Base-by-base conservation (phyloP, 1,140 invertebrate species). In the Lucilia cuprina region DNA sequence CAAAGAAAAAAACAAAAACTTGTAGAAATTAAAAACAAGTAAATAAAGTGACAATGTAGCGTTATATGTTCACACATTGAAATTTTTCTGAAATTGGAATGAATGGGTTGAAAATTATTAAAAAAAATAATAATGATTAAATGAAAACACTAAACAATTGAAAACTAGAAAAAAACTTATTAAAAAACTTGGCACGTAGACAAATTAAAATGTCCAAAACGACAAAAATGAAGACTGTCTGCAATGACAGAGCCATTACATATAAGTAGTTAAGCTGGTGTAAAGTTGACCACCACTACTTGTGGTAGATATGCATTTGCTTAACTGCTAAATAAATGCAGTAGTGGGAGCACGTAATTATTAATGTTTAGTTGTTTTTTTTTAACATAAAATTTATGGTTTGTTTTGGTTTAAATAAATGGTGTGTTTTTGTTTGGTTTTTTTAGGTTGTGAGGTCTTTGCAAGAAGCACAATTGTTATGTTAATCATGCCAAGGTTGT, bases 151-250 rank as follows among this genome's bases (percentile, higher is more conserved):
- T 8, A 41, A 41, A 41, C 41, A 41, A 41, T 41, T 41, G 35
- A 41, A 41, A 21, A 21, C 4, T 12, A 65, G 19, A 65, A 65
- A 70, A 70, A 70, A 70, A 14, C 4, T 55, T 55, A 55, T 14
- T 17, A 70, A 70, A 70, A 70, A 70, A 21, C 65, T 70, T 70
- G 65, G 65, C 65, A 70, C 65, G 65, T 70, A 70, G 19, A 21
- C 65, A 70, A 70, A 70, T 70, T 70, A 70, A 70, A 70, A 70
- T 70, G 65, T 21, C 8, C 21, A 70, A 21, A 19, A 25, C 5
- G 5, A 70, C n/a, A 21, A 25, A 2, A 60, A 17, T 60, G 41
- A 41, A 41, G n/a, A 60, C 55, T 60, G 65, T 25, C 65, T 21
- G 19, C 19, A 21, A 70, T 21, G 65, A 21, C 65, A 70, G 21